Conservation (phyloP, 2,797 vertebrate species). For the Lacerta agilis region DNA sequence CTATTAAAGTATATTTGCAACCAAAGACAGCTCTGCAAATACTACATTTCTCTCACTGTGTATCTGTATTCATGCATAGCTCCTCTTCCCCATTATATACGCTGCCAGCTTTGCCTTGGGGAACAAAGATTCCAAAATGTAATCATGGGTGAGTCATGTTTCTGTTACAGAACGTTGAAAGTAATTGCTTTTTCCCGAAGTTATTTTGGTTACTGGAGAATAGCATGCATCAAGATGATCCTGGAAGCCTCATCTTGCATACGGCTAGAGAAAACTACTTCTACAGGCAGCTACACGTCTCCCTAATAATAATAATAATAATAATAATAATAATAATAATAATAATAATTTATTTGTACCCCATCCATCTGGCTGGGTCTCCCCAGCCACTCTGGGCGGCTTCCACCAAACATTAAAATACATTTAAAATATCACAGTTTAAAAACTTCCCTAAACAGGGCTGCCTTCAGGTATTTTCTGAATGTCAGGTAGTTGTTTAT, state of each 20-base stretch:
- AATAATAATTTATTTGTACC: too few relatives aligned
- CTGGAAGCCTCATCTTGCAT: not conserved
- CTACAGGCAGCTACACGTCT: not conserved
- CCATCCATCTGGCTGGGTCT: too few relatives aligned
- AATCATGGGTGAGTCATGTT: not conserved
- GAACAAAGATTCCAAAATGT: not conserved
- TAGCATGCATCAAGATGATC: not conserved
- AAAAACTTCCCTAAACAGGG: too few relatives aligned
- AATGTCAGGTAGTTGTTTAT: too few relatives aligned
- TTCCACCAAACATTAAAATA: too few relatives aligned
- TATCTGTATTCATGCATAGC: not conserved
- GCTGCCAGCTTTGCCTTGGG: not conserved
- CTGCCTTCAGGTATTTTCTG: too few relatives aligned
- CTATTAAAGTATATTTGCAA: not conserved
- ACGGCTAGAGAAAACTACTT: not conserved
- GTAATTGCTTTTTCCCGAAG: not conserved
- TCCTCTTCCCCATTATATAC: not conserved
- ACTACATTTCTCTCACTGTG: not conserved
- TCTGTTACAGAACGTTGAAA: not conserved
- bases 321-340: too few relatives aligned
- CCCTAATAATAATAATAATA: too few relatives aligned
- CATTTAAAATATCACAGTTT: too few relatives aligned
- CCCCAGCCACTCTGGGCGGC: too few relatives aligned
- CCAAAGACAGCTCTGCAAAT: not conserved
- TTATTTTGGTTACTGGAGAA: not conserved